A percentile compares a stretch with the other conserved stretches of the same genome.
phyloP scores from a whole-genome alignment of 2,888 invertebrate species.

The Andrena bucephala region DNA sequence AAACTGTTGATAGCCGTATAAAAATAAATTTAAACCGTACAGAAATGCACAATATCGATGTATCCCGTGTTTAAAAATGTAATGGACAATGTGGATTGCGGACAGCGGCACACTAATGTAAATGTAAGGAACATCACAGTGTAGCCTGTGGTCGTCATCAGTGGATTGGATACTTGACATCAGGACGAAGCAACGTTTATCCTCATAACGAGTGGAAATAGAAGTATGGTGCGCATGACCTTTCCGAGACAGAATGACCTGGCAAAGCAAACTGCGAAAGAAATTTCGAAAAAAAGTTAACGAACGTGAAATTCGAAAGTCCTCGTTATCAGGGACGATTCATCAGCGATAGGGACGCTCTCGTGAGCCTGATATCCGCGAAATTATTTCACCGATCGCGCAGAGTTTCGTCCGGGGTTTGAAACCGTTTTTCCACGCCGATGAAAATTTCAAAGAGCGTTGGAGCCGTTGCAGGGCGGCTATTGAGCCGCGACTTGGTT shows the following conservation, averaged over 20 bases:
- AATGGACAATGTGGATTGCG: too few species aligned
- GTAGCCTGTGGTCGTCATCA: too few species aligned
- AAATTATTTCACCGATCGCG: conserved; percentile 55
- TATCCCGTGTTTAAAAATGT: too few species aligned
- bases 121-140: too few species aligned
- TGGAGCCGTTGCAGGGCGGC: conserved; percentile 41
- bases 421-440: conserved; percentile 46
- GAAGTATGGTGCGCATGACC: neutral
- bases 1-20: too few species aligned
- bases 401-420: conserved; percentile 17
- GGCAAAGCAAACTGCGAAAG: neutral
- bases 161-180: neutral
- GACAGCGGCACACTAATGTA: too few species aligned
- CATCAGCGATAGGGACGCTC: neutral
- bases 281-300: neutral
- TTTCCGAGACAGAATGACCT: neutral
- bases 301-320: neutral
- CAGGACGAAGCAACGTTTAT: neutral
- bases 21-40: too few species aligned
- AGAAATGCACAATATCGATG: too few species aligned
- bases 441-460: conserved; percentile 54
- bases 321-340: neutral
- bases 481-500: conserved; percentile 51
- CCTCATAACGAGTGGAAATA: neutral
- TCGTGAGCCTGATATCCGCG: conserved; percentile 29